Base-by-base conservation (phyloP, 2,797 vertebrate species). In the Ciconia nigra region DNA sequence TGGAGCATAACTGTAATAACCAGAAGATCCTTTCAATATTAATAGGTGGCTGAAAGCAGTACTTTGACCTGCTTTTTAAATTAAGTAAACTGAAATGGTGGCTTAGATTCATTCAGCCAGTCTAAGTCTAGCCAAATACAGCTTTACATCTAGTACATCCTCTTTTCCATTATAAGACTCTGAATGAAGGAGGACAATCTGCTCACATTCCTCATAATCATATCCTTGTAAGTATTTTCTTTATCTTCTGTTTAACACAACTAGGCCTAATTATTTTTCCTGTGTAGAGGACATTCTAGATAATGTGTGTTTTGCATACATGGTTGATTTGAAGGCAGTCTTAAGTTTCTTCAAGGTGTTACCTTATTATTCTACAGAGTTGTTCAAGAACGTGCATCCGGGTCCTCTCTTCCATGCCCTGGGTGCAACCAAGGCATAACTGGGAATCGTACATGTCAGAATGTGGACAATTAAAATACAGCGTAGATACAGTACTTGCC, bases 61-160 rank as follows among this genome's bases (percentile, higher is more conserved):
- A 35, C 67, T 92, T 96, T 76, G 90, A 72, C 81, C 41, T 59
- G 95, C 63, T 93, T 95, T 95, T 89, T 79, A 83, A 92, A 89
- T 93, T 63, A 81, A 89, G 76, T 89, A 87, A 91, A 89, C 82
- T 61, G 49, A 83, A 93, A 61, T 82, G 21, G 15, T 95, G 66
- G 35, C 70, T 93, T 93, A 62, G 57, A 90, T 62, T 89, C 59
- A 89, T 85, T 90, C 79, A 94, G 8, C 37, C 55, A 63, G 20
- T 89, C 46, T 58, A 80, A 89, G 61, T 85, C 81, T 92, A 87
- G 47, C 37, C 71, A 85, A 93, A 93, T 94, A 70, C 3, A 91
- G 86, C 67, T 83, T 94, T 80, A 24, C n/a, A 31, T 83, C 52
- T 63, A 57, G 13, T 87, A 70, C 71, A 73, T 90, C n/a, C 41